These are phyloP conservation scores for Tillus elongatus DNA, from an alignment of 2,888 invertebrate genomes.

Conservation along the genomic window DNA sequence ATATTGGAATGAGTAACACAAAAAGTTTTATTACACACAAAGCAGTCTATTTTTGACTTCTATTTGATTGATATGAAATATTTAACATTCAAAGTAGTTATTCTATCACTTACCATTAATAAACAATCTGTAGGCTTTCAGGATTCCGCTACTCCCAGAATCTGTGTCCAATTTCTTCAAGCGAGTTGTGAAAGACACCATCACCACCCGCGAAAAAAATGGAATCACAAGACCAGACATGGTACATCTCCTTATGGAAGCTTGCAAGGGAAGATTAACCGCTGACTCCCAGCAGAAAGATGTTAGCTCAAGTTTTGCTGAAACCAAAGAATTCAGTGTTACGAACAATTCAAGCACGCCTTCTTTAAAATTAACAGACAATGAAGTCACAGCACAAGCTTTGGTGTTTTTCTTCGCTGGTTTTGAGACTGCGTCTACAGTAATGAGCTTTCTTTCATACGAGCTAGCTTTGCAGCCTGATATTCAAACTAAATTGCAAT, in stretches of 20 bases:
- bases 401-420: slow-evolving; percentile 9
- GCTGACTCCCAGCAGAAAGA: neutral
- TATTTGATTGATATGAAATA: too few species aligned
- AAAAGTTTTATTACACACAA: too few species aligned
- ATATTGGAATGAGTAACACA: too few species aligned
- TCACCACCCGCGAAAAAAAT: slow-evolving; percentile 17
- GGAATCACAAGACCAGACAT: slow-evolving; percentile 31
- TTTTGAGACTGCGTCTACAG: slow-evolving; percentile 4
- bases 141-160: neutral
- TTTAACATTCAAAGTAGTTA: too few species aligned
- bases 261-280: slow-evolving; percentile 37
- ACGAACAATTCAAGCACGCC: neutral
- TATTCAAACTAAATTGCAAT: slow-evolving; percentile 5
- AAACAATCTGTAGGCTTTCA: too few species aligned
- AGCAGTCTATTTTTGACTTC: too few species aligned
- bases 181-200: slow-evolving; percentile 19
- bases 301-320: neutral
- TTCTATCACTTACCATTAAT: too few species aligned
- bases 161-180: slow-evolving; percentile 23
- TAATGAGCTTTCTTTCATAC: slow-evolving; percentile 5
- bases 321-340: neutral
- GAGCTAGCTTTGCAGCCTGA: slow-evolving; percentile 8
- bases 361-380: neutral
- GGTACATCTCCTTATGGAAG: slow-evolving; percentile 47
- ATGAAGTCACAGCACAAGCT: slow-evolving; percentile 8